Conservation (phyloP, 2,113 vertebrate genomes). For the Dicentrarchus labrax region DNA sequence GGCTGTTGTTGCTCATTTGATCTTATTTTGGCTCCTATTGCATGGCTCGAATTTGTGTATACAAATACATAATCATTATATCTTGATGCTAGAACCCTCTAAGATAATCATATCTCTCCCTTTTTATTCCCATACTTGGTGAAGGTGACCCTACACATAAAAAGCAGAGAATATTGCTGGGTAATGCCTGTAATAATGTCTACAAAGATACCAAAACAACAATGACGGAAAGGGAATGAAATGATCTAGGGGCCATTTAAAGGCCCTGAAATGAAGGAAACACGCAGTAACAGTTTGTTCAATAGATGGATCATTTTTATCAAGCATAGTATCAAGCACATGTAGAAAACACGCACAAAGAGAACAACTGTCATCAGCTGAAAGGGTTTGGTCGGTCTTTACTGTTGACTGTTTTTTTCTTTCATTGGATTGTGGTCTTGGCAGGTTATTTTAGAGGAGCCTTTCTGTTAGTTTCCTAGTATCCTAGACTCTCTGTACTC, state of each 20-base stretch:
- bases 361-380: background rate
- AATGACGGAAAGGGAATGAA: background rate
- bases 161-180: no score
- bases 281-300: background rate
- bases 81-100: background rate
- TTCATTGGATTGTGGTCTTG: background rate
- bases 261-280: background rate
- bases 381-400: background rate
- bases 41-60: background rate
- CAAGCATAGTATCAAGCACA: background rate
- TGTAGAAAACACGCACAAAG: background rate
- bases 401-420: background rate
- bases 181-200: no score
- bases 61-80: background rate
- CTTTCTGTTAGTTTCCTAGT: background rate
- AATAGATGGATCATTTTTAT: background rate
- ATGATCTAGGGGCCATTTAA: background rate
- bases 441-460: slow-evolving; percentile 1
- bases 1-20: background rate
- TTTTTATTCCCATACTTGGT: no score
- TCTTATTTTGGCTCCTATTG: background rate
- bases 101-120: background rate
- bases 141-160: background rate
- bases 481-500: background rate
- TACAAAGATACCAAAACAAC: background rate